Base-by-base conservation (phyloP, 1,140 invertebrate species). In the Zaprionus ornatus region DNA sequence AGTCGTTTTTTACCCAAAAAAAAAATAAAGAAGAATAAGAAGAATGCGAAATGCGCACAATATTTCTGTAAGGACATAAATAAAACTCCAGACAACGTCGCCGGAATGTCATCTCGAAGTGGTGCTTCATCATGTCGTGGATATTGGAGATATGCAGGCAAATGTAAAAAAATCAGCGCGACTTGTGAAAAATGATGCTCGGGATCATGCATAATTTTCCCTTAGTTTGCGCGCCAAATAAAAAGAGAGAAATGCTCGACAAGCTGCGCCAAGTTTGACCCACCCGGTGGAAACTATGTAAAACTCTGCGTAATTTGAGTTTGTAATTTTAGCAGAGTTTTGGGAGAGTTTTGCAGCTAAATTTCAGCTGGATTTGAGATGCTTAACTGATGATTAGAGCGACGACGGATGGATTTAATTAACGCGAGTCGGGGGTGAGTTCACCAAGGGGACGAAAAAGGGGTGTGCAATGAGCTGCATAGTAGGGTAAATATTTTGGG, bases 51-150 rank as follows among this genome's bases (percentile, higher is more conserved):
- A 55, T 45, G 29, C 29, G 54, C 23, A 32, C 62, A 64, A 50
- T 27, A 32, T 54, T 67, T 48, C 52, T 61, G 48, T 48, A 82
- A 83, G 83, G 65, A 80, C 85, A 88, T 84, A 83, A 80, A 87
- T 88, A 87, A 83, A 80, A 90, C 70, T 77, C 60, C 60, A 66
- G 67, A 80, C 70, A 17, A 42, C 40, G 79, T 87, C 76, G 74
- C 80, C 6, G 82, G 83, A 87, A 87, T 87, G 80, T 83, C 83
- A 87, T 78, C 82, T 62, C 62, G 55, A 69, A 65, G 61, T 60
- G 84, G 64, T 87, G 74, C 83, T 88, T 90, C 74, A 84, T 87
- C 84, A 87, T 87, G 80, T 87, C 88, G 78, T 74, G 66, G 77
- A 77, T 83, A 86, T 88, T 73, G 68, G 84, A 86, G 79, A 79